Conservation (phyloP, 2,113 vertebrate genomes). For the Hemiprocne comata region DNA sequence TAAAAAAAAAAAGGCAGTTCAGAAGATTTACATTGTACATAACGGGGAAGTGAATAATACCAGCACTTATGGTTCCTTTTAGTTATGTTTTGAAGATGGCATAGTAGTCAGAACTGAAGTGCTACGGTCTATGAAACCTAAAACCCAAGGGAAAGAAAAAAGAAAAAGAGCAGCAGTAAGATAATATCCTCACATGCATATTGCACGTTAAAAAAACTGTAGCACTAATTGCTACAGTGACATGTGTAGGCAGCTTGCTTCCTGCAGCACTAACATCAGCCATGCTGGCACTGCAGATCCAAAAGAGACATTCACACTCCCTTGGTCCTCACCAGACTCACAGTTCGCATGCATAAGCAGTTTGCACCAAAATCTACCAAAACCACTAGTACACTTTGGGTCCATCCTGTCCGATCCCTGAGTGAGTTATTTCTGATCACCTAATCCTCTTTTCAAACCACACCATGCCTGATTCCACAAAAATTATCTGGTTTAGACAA, state of each 20-base stretch:
- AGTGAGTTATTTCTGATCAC: background rate
- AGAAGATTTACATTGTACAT: slow-evolving; percentile 86
- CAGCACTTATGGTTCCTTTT: slow-evolving; percentile 94
- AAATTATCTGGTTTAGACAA: background rate
- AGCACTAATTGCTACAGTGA: background rate
- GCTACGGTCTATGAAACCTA: slow-evolving; percentile 97
- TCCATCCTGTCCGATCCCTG: background rate
- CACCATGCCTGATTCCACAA: background rate
- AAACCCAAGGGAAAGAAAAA: background rate
- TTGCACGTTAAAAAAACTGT: background rate
- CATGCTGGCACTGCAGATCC: too few relatives aligned
- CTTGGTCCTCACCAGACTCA: background rate
- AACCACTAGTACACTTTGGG: background rate
- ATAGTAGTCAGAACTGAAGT: slow-evolving; percentile 80
- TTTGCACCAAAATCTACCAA: background rate
- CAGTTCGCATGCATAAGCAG: background rate
- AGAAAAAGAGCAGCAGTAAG: background rate
- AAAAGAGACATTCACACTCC: background rate
- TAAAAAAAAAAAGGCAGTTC: slow-evolving; percentile 86
- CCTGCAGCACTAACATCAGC: background rate
- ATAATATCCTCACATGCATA: background rate
- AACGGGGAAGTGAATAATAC: slow-evolving; percentile 87
- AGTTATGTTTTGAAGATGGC: slow-evolving; percentile 79
- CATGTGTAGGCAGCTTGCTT: background rate
- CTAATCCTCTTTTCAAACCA: background rate